These are phyloP conservation scores for Pavo muticus DNA, from an alignment of 2,113 vertebrate species.

Conservation along the genomic window DNA sequence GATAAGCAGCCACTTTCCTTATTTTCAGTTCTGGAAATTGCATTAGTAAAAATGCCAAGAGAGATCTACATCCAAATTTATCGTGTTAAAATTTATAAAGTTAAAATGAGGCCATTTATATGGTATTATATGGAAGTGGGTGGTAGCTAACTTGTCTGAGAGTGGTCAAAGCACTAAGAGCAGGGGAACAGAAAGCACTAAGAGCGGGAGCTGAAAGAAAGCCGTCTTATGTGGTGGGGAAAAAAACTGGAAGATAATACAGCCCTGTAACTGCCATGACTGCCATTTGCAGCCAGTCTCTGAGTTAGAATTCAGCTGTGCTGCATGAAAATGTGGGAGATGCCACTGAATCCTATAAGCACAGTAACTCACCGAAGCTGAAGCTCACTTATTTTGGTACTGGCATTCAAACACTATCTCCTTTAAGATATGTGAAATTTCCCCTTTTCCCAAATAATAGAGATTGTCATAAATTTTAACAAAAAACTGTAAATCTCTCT, in stretches of 20 bases:
- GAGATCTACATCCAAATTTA: neutral
- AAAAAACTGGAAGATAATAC: neutral
- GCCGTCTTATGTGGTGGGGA: neutral
- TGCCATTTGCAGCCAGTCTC: neutral
- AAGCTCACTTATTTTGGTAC: neutral
- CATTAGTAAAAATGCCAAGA: neutral
- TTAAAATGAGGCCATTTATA: neutral
- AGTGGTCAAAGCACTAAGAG: neutral
- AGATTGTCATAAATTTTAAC: neutral
- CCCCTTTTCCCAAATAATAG: neutral
- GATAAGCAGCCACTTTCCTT: neutral
- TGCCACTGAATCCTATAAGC: neutral
- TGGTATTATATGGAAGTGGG: neutral
- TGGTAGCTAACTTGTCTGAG: neutral
- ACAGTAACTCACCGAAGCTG: neutral
- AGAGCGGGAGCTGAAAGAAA: neutral
- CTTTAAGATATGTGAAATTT: neutral
- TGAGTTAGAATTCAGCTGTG: neutral
- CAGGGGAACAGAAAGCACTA: neutral
- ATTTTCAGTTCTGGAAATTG: neutral
- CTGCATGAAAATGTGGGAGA: neutral
- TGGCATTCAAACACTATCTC: neutral
- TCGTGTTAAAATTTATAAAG: neutral
- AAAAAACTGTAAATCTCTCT: neutral
- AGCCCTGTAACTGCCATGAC: neutral